Evolutionary conservation across 2,797 vertebrate species (phyloP), one percentile per base, ranked within the genome.

Genomic region (Leuciscus waleckii): DNA sequence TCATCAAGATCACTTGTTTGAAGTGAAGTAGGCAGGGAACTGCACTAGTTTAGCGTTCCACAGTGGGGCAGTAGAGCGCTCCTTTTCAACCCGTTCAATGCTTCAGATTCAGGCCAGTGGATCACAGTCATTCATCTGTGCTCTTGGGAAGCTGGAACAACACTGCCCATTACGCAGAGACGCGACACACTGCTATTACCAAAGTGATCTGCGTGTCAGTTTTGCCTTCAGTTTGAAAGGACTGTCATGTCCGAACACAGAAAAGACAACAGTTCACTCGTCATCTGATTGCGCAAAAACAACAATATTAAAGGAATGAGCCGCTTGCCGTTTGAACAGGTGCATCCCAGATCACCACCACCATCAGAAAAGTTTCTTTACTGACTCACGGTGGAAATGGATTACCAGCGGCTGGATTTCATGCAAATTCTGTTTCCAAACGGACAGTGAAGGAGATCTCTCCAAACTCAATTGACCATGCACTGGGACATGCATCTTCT

Each of bases 11-110:
- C 54, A 29, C 76, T 61, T 58, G 39, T 65, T 43, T 49, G 26
- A 68, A 49, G 23, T 49, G 26, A 68, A 49, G 23, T 21, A 32
- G 17, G 21, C 23, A 69, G 26, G 23, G 46, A 54, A 43, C 46
- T 69, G 63, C 74, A 68, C 10, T 84, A 23, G 32, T 74, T 43
- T 58, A 77, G 83, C 67, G 74, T 35, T 58, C 83, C 87, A 17
- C 75, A 5, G 76, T 65, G 86, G 63, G 86, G 89, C 71, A 39
- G 63, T 76, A 7, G 37, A 82, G 83, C 90, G 76, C 49, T 39
- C 26, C 10, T 75, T 13, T 54, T 70, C 65, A 16, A 10, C 32
- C 79, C 4, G 13, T 17, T 69, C n/a, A 82, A 67, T 54, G 56
- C 46, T 65, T 39, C 46, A 70, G 37, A 78, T 43, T 58, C 65